These are phyloP conservation scores for Torymus tubicola DNA, from an alignment of 2,888 invertebrate genomes.

Conservation along the genomic window DNA sequence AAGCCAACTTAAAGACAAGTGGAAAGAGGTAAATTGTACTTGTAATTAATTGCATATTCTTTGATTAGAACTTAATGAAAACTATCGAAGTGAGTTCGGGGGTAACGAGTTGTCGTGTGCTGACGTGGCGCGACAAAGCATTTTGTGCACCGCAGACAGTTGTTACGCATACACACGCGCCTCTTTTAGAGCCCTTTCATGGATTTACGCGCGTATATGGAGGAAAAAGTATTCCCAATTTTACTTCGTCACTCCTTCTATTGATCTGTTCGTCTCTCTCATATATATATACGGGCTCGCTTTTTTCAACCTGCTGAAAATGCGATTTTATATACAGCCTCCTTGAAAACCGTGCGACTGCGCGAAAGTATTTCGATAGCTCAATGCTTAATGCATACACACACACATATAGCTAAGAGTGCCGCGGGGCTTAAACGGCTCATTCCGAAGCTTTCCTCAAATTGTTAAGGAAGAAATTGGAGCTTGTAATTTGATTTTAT, in stretches of 20 bases:
- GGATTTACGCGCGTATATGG: too few relatives aligned
- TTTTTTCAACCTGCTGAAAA: slow-evolving; percentile 13
- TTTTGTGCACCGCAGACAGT: too few relatives aligned
- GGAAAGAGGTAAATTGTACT: slow-evolving; percentile 57
- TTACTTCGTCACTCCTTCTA: slow-evolving; percentile 7
- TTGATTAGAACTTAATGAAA: slow-evolving; percentile 68
- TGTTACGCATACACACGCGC: too few relatives aligned
- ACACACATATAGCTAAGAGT: not conserved
- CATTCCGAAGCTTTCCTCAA: not conserved
- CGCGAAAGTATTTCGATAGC: not conserved
- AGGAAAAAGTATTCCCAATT: not conserved
- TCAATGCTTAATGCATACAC: not conserved
- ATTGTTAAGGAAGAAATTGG: slow-evolving; percentile 43
- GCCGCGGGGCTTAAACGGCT: not conserved
- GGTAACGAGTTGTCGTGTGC: too few relatives aligned
- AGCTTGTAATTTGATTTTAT: slow-evolving; percentile 53
- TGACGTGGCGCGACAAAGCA: too few relatives aligned
- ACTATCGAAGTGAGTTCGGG: slow-evolving; percentile 53
- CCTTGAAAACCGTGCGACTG: slow-evolving; percentile 1
- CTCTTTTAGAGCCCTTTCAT: too few relatives aligned
- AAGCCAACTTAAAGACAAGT: not conserved
- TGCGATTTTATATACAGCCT: slow-evolving; percentile 35
- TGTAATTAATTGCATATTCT: slow-evolving; percentile 68
- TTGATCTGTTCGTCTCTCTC: not conserved
- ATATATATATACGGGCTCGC: not conserved